phyloP scores from a whole-genome alignment of 2,888 invertebrate genomes.

The Chaitophorus viminalis region DNA sequence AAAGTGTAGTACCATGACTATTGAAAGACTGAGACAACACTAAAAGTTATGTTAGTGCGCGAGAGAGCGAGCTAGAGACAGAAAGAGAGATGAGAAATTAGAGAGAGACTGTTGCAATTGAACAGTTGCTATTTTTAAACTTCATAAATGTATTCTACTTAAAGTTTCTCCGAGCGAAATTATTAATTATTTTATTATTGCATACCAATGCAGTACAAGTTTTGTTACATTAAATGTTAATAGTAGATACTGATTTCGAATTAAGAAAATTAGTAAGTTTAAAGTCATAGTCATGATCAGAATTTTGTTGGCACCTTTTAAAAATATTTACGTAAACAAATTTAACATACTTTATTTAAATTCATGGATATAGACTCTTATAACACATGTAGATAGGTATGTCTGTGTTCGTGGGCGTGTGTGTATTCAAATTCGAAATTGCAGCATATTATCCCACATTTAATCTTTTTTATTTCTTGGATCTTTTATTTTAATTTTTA shows the following conservation, averaged over 20 bases:
- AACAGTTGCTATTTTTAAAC: slow-evolving; percentile 50
- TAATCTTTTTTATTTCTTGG: background rate
- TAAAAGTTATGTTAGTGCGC: background rate
- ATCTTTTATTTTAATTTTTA: background rate
- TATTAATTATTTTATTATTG: slow-evolving; percentile 54
- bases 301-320: background rate
- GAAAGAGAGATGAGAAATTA: background rate
- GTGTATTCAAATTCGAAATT: slow-evolving; percentile 36
- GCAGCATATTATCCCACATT: background rate
- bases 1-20: slow-evolving; percentile 50
- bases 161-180: slow-evolving; percentile 49
- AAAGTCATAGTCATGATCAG: too few relatives aligned
- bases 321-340: background rate
- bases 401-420: slow-evolving; percentile 12
- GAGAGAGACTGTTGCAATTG: slow-evolving; percentile 17
- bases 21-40: background rate
- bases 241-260: slow-evolving; percentile 42
- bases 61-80: background rate
- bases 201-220: slow-evolving; percentile 18
- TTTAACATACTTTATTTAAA: background rate
- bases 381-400: background rate
- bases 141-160: slow-evolving; percentile 23
- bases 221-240: slow-evolving; percentile 9
- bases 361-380: background rate
- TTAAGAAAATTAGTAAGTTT: slow-evolving; percentile 7